Conservation (phyloP, 2,113 vertebrate species). For the Gasterosteus aculeatus region DNA sequence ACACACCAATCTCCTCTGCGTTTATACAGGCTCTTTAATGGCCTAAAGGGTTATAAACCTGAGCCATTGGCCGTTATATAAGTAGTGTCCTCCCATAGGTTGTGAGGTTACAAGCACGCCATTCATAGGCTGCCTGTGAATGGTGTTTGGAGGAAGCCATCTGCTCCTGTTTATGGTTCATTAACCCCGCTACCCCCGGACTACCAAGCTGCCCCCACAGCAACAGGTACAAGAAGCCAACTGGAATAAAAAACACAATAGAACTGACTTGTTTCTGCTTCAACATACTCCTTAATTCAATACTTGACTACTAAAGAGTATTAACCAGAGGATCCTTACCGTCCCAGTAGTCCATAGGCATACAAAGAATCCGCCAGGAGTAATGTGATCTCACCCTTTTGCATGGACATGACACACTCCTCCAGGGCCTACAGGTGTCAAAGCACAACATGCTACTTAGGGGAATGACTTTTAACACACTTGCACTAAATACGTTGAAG, state of each 20-base stretch:
- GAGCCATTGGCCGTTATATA: slow-evolving; percentile 65
- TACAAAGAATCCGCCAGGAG: slow-evolving; percentile 85
- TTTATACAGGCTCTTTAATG: slow-evolving; percentile 58
- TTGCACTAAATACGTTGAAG: neutral
- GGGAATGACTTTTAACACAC: slow-evolving; percentile 13
- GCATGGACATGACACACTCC: slow-evolving; percentile 85
- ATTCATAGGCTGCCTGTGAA: slow-evolving; percentile 68
- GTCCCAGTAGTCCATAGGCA: slow-evolving; percentile 84
- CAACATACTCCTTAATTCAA: neutral
- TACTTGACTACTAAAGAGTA: slow-evolving; percentile 9
- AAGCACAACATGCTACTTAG: slow-evolving; percentile 20
- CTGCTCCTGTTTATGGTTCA: slow-evolving; percentile 82
- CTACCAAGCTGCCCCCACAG: slow-evolving; percentile 67
- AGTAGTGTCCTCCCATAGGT: slow-evolving; percentile 63
- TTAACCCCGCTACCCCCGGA: slow-evolving; percentile 71
- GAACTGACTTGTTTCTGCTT: slow-evolving; percentile 9
- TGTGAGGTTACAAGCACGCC: slow-evolving; percentile 55
- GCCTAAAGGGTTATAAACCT: slow-evolving; percentile 67
- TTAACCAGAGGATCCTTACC: slow-evolving; percentile 75
- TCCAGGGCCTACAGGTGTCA: slow-evolving; percentile 82
- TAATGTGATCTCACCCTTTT: slow-evolving; percentile 82
- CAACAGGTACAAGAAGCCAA: slow-evolving; percentile 76
- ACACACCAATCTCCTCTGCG: slow-evolving; percentile 33
- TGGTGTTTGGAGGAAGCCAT: slow-evolving; percentile 75
- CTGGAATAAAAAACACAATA: neutral